Conservation (phyloP, 2,888 invertebrate genomes). For the Cynaeus angustus region DNA sequence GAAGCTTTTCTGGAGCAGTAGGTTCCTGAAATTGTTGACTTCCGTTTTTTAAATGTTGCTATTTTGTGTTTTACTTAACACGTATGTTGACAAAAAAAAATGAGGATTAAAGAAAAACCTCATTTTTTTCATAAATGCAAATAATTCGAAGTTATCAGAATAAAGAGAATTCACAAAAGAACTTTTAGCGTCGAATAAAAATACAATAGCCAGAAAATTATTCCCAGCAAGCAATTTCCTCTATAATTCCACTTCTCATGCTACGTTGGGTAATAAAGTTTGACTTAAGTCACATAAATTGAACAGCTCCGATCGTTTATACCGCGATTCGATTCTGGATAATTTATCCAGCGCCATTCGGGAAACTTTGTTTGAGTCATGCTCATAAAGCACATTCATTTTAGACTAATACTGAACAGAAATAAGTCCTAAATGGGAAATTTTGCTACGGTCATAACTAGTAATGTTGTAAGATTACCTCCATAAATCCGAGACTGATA, state of each 20-base stretch:
- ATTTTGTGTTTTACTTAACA: too few relatives aligned
- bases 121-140: too few relatives aligned
- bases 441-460: constrained; percentile 10
- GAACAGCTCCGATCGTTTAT: constrained; percentile 17
- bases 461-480: constrained; percentile 20
- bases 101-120: too few relatives aligned
- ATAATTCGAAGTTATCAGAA: too few relatives aligned
- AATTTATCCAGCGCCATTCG: constrained; percentile 27
- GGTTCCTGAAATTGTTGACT: too few relatives aligned
- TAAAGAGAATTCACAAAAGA: too few relatives aligned
- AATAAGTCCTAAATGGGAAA: neutral
- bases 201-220: too few relatives aligned
- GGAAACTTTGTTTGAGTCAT: constrained; percentile 32
- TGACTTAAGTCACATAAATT: constrained; percentile 38
- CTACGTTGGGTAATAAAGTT: constrained; percentile 19
- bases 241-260: neutral
- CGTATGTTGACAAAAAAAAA: too few relatives aligned
- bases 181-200: too few relatives aligned
- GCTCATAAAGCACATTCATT: constrained; percentile 33
- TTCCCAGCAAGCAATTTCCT: too few relatives aligned
- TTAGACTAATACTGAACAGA: constrained; percentile 9
- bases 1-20: too few relatives aligned
- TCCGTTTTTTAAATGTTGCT: too few relatives aligned
- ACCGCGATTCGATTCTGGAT: constrained; percentile 33
- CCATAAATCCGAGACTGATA: constrained; percentile 24